These are phyloP conservation scores for Jacana jacana DNA, from an alignment of 2,113 vertebrate genomes.

Conservation along the genomic window DNA sequence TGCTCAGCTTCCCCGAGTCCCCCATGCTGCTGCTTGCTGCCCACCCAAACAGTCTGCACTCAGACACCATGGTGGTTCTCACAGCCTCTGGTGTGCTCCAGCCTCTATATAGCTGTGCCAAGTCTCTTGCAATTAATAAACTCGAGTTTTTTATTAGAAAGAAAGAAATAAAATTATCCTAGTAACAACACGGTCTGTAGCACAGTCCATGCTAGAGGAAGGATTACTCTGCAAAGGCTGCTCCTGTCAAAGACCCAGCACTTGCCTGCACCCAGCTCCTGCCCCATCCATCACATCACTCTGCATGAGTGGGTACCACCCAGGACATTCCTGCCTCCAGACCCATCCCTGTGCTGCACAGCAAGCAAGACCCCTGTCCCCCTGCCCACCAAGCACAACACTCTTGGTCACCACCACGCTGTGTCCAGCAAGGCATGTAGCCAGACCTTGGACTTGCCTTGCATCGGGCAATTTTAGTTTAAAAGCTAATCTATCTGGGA, in stretches of 20 bases:
- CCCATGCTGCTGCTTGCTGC: fast-evolving
- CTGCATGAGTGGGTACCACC: fast-evolving
- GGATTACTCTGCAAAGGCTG: neutral
- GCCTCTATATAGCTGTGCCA: neutral
- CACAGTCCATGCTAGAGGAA: neutral
- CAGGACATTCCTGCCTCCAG: neutral
- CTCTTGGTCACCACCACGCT: fast-evolving
- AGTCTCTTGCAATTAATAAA: neutral
- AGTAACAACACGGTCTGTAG: neutral
- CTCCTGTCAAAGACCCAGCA: neutral
- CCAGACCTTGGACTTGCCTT: neutral
- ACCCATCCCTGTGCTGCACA: neutral
- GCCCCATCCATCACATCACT: fast-evolving
- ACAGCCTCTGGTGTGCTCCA: neutral
- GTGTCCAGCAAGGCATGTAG: neutral
- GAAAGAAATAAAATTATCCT: neutral
- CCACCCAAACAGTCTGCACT: neutral
- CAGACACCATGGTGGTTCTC: fast-evolving
- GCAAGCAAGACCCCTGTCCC: fast-evolving
- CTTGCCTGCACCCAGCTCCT: neutral
- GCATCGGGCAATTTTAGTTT: neutral
- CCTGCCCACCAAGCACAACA: too few relatives aligned
- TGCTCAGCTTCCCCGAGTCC: neutral
- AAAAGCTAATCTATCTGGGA: neutral
- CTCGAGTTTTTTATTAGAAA: neutral